phyloP scores from a whole-genome alignment of 2,888 invertebrate genomes.

The Lycophotia porphyrea region DNA sequence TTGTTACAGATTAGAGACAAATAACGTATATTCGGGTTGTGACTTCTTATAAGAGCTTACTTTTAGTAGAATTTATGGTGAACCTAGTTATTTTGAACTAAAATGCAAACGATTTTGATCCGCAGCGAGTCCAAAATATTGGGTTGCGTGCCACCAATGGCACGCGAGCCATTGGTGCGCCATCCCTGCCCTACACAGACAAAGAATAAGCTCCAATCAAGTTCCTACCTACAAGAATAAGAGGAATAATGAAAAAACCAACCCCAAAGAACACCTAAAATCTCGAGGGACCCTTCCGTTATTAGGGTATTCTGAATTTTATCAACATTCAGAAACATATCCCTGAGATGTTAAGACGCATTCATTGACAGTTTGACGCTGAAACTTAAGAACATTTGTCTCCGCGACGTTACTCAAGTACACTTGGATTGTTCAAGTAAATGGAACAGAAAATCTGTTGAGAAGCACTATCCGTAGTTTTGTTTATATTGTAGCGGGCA shows the following conservation, averaged over 20 bases:
- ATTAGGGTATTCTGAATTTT: constrained; percentile 32
- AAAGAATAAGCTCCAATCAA: neutral
- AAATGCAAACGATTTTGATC: no score
- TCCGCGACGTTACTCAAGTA: constrained; percentile 18
- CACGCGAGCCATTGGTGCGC: no score
- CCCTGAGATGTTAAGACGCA: neutral
- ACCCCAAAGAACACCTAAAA: neutral
- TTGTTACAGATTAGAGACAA: no score
- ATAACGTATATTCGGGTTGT: no score
- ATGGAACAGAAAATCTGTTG: constrained; percentile 20
- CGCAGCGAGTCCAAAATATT: no score
- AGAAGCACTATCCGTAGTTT: neutral
- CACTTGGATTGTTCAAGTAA: constrained; percentile 29
- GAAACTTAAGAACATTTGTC: constrained; percentile 32
- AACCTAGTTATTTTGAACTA: no score
- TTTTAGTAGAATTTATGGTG: no score
- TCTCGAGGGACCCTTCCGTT: constrained; percentile 4
- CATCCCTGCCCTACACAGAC: neutral
- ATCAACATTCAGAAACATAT: constrained; percentile 29
- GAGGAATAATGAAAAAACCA: neutral
- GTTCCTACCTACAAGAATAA: neutral
- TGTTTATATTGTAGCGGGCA: neutral
- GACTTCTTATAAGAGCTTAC: no score
- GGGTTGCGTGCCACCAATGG: no score
- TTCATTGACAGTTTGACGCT: constrained; percentile 6